Conservation (phyloP, 2,113 vertebrate species). For the Pitta sordida region DNA sequence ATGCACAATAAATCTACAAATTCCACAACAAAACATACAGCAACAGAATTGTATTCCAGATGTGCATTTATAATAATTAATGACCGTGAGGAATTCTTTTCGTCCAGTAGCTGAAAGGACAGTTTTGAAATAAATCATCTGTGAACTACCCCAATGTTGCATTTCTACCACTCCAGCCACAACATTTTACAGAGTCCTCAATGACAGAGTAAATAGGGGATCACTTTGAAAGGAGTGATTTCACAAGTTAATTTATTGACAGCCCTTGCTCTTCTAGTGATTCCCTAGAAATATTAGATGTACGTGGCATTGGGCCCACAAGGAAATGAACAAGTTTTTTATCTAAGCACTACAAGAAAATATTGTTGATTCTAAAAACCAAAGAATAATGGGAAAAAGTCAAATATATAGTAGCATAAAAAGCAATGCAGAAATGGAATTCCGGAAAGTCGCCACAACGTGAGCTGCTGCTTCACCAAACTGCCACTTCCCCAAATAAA, state of each 20-base stretch:
- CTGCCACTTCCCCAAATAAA: not conserved
- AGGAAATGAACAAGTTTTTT: not conserved
- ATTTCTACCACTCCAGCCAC: not conserved
- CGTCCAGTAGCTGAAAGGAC: not conserved
- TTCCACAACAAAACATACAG: not conserved
- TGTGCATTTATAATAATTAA: not conserved
- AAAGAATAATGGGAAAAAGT: not conserved
- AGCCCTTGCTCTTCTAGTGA: not conserved
- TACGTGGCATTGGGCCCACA: not conserved
- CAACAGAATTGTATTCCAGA: not conserved
- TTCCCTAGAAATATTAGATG: not conserved
- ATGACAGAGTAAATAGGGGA: not conserved
- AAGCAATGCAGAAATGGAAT: not conserved
- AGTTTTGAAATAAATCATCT: not conserved
- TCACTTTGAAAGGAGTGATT: not conserved
- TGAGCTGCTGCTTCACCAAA: not conserved
- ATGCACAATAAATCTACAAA: not conserved
- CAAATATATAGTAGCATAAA: not conserved
- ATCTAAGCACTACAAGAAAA: not conserved
- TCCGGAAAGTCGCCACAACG: not conserved
- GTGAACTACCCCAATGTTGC: not conserved
- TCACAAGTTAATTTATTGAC: not conserved
- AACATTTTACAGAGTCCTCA: not conserved
- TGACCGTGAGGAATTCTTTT: not conserved
- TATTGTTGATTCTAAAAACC: not conserved